Evolutionary conservation across 1,140 invertebrate species (phyloP).

Genomic region (Drosophila navojoa): DNA sequence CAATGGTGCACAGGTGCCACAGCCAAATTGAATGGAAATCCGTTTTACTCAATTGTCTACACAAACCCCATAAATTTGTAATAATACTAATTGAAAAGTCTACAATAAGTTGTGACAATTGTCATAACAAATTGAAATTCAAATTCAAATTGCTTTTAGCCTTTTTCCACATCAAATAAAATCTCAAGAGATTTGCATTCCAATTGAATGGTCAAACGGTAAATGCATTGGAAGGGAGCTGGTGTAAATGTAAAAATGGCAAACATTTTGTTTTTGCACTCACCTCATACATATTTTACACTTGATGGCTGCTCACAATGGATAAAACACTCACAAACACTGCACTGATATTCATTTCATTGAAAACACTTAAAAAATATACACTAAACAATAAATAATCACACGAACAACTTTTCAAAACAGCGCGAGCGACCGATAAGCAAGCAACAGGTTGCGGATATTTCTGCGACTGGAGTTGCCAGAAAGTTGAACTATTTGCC

Average conservation of each 20-base stretch:
- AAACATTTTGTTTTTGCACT: background rate
- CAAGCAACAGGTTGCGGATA: too few relatives aligned
- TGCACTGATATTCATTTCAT: background rate
- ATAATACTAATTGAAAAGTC: constrained; percentile 77
- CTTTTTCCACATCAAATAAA: background rate
- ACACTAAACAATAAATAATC: too few relatives aligned
- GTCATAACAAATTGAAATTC: constrained; percentile 52
- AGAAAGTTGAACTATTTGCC: too few relatives aligned
- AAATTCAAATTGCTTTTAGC: constrained; percentile 9
- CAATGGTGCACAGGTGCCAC: constrained; percentile 25
- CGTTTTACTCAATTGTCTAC: constrained; percentile 35
- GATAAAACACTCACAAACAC: constrained; percentile 7
- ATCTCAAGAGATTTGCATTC: constrained; percentile 15
- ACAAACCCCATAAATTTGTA: constrained; percentile 64
- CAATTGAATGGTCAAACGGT: constrained; percentile 12
- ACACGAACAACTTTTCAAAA: too few relatives aligned
- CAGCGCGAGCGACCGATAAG: too few relatives aligned
- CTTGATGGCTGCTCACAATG: background rate
- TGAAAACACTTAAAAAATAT: background rate
- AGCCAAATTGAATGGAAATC: constrained; percentile 55
- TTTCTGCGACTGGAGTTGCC: too few relatives aligned
- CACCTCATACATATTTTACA: constrained; percentile 5
- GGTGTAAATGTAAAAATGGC: constrained; percentile 1
- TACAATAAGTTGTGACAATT: constrained; percentile 53
- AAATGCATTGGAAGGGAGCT: background rate